phyloP scores from a whole-genome alignment of 2,888 invertebrate genomes.

The Agrochola circellaris region DNA sequence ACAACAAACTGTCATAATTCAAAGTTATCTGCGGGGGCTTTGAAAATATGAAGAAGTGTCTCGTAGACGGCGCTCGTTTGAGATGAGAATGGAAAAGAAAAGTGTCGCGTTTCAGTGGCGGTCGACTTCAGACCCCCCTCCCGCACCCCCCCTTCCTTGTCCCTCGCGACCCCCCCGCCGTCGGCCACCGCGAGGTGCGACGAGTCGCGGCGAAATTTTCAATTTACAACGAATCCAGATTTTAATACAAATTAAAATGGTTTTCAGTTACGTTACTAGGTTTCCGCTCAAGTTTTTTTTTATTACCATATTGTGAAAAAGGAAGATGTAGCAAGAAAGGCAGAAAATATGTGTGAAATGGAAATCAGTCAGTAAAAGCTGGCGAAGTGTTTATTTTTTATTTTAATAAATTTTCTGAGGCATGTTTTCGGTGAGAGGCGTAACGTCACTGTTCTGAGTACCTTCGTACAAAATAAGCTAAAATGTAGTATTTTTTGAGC shows the following conservation, averaged over 20 bases:
- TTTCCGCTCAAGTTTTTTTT: conserved; percentile 29
- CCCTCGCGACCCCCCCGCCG: neutral
- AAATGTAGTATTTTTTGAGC: conserved; percentile 49
- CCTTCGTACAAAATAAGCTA: conserved; percentile 31
- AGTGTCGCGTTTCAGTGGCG: conserved; percentile 65
- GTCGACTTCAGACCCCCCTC: conserved; percentile 19
- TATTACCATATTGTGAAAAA: neutral
- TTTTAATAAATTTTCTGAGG: neutral
- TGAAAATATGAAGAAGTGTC: conserved; percentile 66
- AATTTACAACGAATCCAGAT: conserved; percentile 39
- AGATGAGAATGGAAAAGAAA: conserved; percentile 64
- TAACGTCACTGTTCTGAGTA: conserved; percentile 44
- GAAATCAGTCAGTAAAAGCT: conserved; percentile 1
- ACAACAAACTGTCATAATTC: conserved; percentile 79
- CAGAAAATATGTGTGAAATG: conserved; percentile 1
- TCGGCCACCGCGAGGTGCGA: conserved; percentile 12
- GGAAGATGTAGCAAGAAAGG: neutral
- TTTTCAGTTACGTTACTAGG: conserved; percentile 25
- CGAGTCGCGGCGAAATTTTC: conserved; percentile 29
- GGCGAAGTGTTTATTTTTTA: conserved; percentile 19
- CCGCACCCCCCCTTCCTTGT: neutral
- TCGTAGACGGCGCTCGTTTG: conserved; percentile 58
- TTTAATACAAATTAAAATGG: conserved; percentile 46
- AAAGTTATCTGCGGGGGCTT: conserved; percentile 71
- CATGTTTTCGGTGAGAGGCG: neutral